Conservation (phyloP, 2,113 vertebrate genomes). For the Lampris incognitus region DNA sequence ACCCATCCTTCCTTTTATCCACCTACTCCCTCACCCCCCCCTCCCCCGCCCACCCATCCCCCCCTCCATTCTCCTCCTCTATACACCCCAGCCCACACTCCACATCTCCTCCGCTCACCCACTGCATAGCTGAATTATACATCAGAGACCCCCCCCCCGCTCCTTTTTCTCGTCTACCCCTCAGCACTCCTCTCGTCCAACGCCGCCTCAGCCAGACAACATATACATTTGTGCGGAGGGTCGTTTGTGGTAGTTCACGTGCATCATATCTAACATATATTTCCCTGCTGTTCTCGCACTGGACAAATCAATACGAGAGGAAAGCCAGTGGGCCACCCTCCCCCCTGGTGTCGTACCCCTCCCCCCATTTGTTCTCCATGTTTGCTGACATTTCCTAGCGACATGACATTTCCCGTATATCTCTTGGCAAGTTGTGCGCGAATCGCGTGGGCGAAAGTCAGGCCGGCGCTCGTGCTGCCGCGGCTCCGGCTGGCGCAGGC, state of each 20-base stretch:
- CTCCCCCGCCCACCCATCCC: conserved; percentile 41
- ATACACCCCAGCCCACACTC: conserved; percentile 23
- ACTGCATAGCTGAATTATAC: conserved; percentile 74
- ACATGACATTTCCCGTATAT: background rate
- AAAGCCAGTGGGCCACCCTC: too few relatives aligned
- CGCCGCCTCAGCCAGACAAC: conserved; percentile 19
- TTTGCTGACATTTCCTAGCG: too few relatives aligned
- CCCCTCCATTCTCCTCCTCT: conserved; percentile 19
- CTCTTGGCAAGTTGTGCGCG: conserved; percentile 23
- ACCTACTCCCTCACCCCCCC: conserved; percentile 28
- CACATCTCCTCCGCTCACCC: conserved; percentile 53
- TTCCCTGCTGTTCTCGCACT: too few relatives aligned
- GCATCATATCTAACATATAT: background rate
- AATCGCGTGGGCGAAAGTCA: conserved; percentile 36
- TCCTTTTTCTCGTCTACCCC: conserved; percentile 12
- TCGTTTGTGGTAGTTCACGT: conserved; percentile 4
- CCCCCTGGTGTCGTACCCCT: too few relatives aligned
- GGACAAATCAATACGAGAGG: too few relatives aligned
- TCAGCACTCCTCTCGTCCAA: conserved; percentile 21
- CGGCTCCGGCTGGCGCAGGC: conserved; percentile 24
- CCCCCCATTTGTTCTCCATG: too few relatives aligned
- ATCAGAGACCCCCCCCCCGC: conserved; percentile 62
- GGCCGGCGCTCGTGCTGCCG: background rate
- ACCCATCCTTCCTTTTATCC: background rate
- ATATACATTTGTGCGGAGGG: background rate